These are phyloP conservation scores for Mythimna albipuncta DNA, from an alignment of 2,888 invertebrate genomes.

Conservation along the genomic window DNA sequence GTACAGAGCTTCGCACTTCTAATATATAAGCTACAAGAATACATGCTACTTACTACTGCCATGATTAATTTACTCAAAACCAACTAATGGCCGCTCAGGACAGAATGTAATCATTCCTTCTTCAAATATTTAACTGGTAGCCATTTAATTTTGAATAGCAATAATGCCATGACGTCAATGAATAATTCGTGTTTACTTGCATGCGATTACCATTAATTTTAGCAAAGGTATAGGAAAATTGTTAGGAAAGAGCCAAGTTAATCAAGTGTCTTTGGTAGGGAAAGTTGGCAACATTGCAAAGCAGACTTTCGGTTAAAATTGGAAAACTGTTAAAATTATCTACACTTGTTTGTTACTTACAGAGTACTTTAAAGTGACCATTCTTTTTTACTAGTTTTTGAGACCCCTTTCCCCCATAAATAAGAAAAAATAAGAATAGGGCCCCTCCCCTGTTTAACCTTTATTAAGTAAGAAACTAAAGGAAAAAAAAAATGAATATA, in stretches of 20 bases:
- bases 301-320: too few species aligned
- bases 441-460: too few species aligned
- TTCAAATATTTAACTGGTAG: slow-evolving; percentile 28
- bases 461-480: too few species aligned
- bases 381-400: too few species aligned
- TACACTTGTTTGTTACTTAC: too few species aligned
- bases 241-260: neutral
- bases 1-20: slow-evolving; percentile 38
- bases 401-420: too few species aligned
- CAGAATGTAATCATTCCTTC: slow-evolving; percentile 30
- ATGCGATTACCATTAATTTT: slow-evolving; percentile 16
- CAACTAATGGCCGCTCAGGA: slow-evolving; percentile 14
- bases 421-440: too few species aligned
- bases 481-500: too few species aligned
- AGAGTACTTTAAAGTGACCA: too few species aligned
- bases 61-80: slow-evolving; percentile 37
- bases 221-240: neutral
- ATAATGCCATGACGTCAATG: neutral
- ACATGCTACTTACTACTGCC: slow-evolving; percentile 4
- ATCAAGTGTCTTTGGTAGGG: neutral
- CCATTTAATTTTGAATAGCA: slow-evolving; percentile 21
- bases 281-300: neutral
- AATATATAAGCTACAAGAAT: slow-evolving; percentile 19
- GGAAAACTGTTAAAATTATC: neutral
- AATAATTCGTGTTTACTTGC: slow-evolving; percentile 9